phyloP scores from a whole-genome alignment of 64 coral and sea anemone genomes.

The Porites lutea region DNA sequence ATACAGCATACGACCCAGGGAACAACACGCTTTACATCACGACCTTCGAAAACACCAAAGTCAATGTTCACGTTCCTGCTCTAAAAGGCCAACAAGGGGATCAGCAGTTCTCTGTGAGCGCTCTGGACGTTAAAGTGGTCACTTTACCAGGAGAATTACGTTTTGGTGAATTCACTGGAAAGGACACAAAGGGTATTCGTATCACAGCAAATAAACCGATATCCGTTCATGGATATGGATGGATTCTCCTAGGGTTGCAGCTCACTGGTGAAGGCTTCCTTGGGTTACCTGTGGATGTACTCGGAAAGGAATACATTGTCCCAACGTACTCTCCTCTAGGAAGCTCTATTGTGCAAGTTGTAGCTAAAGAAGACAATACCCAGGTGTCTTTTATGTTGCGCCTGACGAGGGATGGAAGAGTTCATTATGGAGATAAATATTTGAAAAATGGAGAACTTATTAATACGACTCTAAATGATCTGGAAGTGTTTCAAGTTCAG shows the following conservation, averaged over 20 bases:
- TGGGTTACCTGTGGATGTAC: conserved; percentile 39
- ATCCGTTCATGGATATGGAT: conserved; percentile 40
- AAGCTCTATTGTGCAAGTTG: conserved; percentile 47
- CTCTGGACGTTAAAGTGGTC: conserved; percentile 21
- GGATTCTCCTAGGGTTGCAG: too few species aligned
- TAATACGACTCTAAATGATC: conserved; percentile 17
- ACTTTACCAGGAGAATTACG: conserved; percentile 10
- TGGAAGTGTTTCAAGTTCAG: conserved; percentile 64
- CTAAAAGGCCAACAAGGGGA: neutral
- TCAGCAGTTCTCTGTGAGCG: neutral
- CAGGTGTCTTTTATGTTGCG: conserved; percentile 25
- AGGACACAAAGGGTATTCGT: conserved; percentile 62
- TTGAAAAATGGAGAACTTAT: conserved; percentile 47
- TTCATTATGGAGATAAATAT: neutral
- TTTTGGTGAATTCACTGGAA: neutral
- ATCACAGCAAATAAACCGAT: conserved; percentile 22
- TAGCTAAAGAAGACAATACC: conserved; percentile 47
- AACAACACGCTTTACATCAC: conserved; percentile 50
- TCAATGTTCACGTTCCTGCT: conserved; percentile 19
- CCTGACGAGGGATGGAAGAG: neutral
- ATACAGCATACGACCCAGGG: too few species aligned
- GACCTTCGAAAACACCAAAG: neutral
- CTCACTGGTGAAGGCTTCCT: conserved; percentile 18
- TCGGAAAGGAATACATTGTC: conserved; percentile 55
- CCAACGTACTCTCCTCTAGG: conserved; percentile 19